Evolutionary conservation across 1,140 invertebrate genomes (phyloP).

Genomic region (Brachionus angularis): DNA sequence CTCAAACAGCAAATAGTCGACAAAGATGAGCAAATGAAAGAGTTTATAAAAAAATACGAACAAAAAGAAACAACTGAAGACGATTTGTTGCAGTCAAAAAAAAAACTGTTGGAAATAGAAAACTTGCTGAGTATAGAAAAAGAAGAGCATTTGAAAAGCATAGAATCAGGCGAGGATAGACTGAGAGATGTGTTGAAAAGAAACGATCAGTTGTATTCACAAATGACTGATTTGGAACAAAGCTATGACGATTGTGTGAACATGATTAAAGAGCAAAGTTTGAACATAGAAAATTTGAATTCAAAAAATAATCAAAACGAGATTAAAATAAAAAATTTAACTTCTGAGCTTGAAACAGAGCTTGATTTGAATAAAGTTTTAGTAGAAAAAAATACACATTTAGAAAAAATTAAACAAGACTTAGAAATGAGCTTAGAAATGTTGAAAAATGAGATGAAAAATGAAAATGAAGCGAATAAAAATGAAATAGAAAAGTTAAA

Average conservation of each 20-base stretch:
- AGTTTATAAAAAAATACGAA: constrained; percentile 36
- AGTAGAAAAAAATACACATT: not conserved
- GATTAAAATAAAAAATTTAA: not conserved
- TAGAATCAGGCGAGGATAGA: constrained; percentile 16
- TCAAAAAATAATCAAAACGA: not conserved
- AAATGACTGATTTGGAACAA: not conserved
- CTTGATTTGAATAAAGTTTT: not conserved
- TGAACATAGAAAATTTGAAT: not conserved
- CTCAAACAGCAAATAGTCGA: not conserved
- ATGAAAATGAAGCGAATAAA: not conserved
- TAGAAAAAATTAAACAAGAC: not conserved
- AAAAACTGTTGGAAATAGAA: constrained; percentile 28
- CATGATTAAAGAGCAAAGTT: constrained; percentile 15
- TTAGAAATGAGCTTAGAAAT: not conserved
- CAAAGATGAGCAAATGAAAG: constrained; percentile 43
- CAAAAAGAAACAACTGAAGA: constrained; percentile 27
- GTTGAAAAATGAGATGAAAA: no score
- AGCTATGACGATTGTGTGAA: constrained; percentile 1
- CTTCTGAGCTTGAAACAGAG: not conserved
- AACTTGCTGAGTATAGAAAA: not conserved
- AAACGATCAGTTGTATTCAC: constrained; percentile 28
- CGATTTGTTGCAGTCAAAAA: constrained; percentile 12
- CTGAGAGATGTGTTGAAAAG: constrained; percentile 16
- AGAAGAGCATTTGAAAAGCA: constrained; percentile 18
- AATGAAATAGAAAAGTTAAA: not conserved